phyloP scores from a whole-genome alignment of 2,113 vertebrate species.

The Hippocampus guttulatus region DNA sequence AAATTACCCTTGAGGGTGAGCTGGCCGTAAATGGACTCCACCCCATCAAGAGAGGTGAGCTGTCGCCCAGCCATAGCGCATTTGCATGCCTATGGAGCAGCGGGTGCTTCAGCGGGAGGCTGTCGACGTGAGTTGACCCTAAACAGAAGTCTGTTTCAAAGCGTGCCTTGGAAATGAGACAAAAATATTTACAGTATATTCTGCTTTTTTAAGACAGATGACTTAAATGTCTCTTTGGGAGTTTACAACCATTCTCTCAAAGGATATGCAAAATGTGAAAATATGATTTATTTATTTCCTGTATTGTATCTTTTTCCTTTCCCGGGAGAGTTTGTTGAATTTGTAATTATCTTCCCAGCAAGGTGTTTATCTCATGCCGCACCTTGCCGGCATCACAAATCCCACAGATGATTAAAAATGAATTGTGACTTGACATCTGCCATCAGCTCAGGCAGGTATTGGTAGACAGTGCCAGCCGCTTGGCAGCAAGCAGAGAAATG shows the following conservation, averaged over 20 bases:
- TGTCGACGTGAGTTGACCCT: not conserved
- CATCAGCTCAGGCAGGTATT: constrained; percentile 1
- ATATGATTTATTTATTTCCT: not conserved
- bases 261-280: not conserved
- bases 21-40: not conserved
- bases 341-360: constrained; percentile 3
- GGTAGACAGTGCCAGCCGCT: not conserved
- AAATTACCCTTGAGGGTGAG: not conserved
- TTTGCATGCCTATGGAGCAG: not conserved
- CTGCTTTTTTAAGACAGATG: not conserved
- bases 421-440: not conserved
- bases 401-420: not conserved
- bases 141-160: constrained; percentile 2
- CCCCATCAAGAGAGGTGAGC: not conserved
- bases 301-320: not conserved
- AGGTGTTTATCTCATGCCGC: not conserved
- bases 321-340: constrained; percentile 3
- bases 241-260: constrained; percentile 1
- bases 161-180: constrained; percentile 1
- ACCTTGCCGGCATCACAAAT: constrained; percentile 5
- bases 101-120: not conserved
- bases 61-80: not conserved
- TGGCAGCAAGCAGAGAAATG: not conserved
- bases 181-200: not conserved
- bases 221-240: not conserved